Evolutionary conservation across 1,140 invertebrate genomes (phyloP), one percentile per base, ranked within the genome.

Genomic region (Goniozus legneri): DNA sequence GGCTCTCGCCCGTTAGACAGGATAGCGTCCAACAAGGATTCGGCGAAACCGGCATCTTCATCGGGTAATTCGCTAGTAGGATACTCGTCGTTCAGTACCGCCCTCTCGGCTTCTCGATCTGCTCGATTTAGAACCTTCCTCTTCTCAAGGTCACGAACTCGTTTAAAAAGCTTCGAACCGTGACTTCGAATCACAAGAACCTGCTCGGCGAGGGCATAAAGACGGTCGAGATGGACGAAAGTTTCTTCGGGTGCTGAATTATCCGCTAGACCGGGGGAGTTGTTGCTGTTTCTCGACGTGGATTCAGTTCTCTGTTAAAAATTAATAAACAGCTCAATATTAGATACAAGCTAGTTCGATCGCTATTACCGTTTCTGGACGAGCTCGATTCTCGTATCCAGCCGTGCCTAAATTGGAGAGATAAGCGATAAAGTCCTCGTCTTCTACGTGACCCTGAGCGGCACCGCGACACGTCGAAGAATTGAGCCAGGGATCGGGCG

Each of bases 191-290:
- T 69, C 8, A 81, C 80, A 3, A 88, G 73, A 22, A 91, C 56
- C 56, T 90, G 84, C 55, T 90, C 86, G 68, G 90, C 81, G 7
- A 91, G 68, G 38, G 82, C 79, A 52, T 88, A 82, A 3, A 91
- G 68, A 50, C 87, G 85, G 53, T 89, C 87, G 47, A 91, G 64
- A 60, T 91, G 88, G 56, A 89, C 86, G 20, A 91, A 77, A 3
- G 81, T 77, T 39, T 83, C 81, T 10, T 82, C 69, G 0, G 79
- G 78, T 15, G 73, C 27, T 58, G 73, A 43, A 62, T 63, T 44
- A 60, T 65, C 2, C 64, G 77, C 13, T 1, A 44, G 24, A 27
- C 4, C n/a, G n/a, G n/a, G n/a, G n/a, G n/a, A n/a, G n/a, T n/a
- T n/a, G n/a, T n/a, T n/a, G n/a, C n/a, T n/a, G n/a, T n/a, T n/a